These are phyloP conservation scores for Drosophila testacea DNA, from an alignment of 2,888 invertebrate species.

Conservation along the genomic window DNA sequence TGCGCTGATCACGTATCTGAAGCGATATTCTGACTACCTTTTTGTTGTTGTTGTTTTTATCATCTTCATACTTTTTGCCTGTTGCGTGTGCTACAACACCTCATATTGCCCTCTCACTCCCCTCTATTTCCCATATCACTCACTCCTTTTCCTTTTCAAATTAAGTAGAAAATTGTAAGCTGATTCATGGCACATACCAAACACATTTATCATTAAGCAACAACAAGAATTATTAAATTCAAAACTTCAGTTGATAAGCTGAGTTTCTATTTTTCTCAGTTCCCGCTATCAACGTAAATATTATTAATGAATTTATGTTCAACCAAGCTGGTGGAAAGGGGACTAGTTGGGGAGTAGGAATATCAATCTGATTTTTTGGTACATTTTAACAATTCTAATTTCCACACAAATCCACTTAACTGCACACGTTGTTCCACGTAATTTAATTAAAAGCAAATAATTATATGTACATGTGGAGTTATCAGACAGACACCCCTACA, in stretches of 20 bases:
- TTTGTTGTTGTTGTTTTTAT: not conserved
- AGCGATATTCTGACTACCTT: conserved; percentile 41
- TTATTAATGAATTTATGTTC: conserved; percentile 72
- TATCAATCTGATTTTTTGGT: conserved; percentile 38
- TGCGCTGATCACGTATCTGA: conserved; percentile 77
- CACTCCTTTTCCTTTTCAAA: conserved; percentile 5
- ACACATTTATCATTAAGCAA: conserved; percentile 55
- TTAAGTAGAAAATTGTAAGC: conserved; percentile 33
- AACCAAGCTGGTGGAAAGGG: not conserved
- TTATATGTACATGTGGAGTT: conserved; percentile 49
- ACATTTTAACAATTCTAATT: conserved; percentile 78
- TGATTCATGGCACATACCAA: conserved; percentile 56
- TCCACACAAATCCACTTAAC: conserved; percentile 57
- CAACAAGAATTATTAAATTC: conserved; percentile 47
- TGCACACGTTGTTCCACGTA: conserved; percentile 54
- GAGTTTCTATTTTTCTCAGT: not conserved
- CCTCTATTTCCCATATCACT: not conserved
- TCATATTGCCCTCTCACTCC: not conserved
- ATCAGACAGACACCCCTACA: conserved; percentile 16
- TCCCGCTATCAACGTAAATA: conserved; percentile 10
- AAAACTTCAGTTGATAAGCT: conserved; percentile 51
- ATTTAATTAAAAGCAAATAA: conserved; percentile 74
- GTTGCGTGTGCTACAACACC: conserved; percentile 22
- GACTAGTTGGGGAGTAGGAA: not conserved
- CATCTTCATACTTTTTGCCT: conserved; percentile 14